Evolutionary conservation across 2,113 vertebrate genomes (phyloP), one percentile per base, ranked within the genome.

Genomic region (Centropus bengalensis): DNA sequence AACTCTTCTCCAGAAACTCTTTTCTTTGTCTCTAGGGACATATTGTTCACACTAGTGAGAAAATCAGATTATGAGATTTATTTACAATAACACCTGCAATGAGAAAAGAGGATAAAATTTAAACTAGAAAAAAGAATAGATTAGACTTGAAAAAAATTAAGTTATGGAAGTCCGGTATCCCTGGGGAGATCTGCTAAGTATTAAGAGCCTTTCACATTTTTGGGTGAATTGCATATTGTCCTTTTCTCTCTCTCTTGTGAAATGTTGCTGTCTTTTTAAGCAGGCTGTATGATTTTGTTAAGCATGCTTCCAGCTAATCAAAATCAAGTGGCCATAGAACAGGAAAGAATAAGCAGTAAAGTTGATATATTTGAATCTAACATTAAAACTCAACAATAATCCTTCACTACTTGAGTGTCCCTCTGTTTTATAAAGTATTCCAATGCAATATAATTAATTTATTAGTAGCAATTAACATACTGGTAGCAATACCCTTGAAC

Each of bases 311-410:
- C 69, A 95, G 70, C 70, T 95, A 93, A 96, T 97, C 95, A 96
- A 97, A 97, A 97, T 94, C 92, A 97, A 96, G 93, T 79, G 79
- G 86, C 89, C 85, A 88, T 80, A 96, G 89, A 96, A 88, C 9
- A 91, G 45, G 62, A 84, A 92, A 86, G 73, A 92, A 91, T 86
- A 78, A 91, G 70, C 79, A 92, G 44, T 95, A 91, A 97, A 86
- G 76, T 19, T 92, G 71, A 93, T 96, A 23, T 93, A 95, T 97
- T 94, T 94, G 75, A 97, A 88, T 87, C 91, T 82, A 88, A 67
- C 47, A 91, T 94, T 96, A 94, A 97, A 95, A 96, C 96, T 97
- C 85, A 93, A 94, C 51, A 94, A 94, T 95, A 95, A 94, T 84
- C 58, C 32, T 94, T 96, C 62, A 80, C 5, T 93, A 21, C 77